phyloP scores from a whole-genome alignment of 2,888 invertebrate genomes.

The Macrophya alboannulata region DNA sequence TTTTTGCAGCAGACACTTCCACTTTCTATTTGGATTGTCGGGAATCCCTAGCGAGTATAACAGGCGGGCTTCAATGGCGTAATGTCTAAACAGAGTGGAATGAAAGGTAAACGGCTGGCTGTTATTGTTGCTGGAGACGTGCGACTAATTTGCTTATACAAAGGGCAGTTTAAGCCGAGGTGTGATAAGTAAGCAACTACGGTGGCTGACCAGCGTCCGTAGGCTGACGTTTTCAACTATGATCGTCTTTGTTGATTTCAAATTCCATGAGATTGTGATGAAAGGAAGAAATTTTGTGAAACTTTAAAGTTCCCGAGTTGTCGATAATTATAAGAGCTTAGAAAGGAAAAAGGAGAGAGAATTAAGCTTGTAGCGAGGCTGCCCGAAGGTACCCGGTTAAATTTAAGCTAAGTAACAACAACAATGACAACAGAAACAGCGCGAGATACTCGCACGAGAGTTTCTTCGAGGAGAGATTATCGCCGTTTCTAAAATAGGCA shows the following conservation, averaged over 20 bases:
- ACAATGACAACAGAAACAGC: conserved; percentile 9
- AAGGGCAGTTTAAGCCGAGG: conserved; percentile 47
- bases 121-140: conserved; percentile 46
- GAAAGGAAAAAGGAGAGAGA: conserved; percentile 13
- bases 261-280: conserved; percentile 20
- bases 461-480: conserved; percentile 47
- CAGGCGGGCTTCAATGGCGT: conserved; percentile 18
- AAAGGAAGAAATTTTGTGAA: conserved; percentile 24
- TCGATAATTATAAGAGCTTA: conserved; percentile 26
- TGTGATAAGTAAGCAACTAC: conserved; percentile 38
- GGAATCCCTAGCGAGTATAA: background rate
- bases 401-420: conserved; percentile 39
- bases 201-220: conserved; percentile 2
- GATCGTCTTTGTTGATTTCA: conserved; percentile 21
- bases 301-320: conserved; percentile 30
- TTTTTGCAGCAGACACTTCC: background rate
- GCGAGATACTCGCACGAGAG: conserved; percentile 14
- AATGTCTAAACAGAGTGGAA: conserved; percentile 44
- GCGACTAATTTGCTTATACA: conserved; percentile 49
- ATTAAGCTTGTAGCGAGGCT: background rate
- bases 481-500: conserved; percentile 60
- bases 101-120: conserved; percentile 42
- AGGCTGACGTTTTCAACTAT: background rate
- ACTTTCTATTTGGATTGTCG: conserved; percentile 33
- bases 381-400: background rate